These are phyloP conservation scores for Thunnus maccoyii DNA, from an alignment of 2,113 vertebrate species.

Conservation along the genomic window DNA sequence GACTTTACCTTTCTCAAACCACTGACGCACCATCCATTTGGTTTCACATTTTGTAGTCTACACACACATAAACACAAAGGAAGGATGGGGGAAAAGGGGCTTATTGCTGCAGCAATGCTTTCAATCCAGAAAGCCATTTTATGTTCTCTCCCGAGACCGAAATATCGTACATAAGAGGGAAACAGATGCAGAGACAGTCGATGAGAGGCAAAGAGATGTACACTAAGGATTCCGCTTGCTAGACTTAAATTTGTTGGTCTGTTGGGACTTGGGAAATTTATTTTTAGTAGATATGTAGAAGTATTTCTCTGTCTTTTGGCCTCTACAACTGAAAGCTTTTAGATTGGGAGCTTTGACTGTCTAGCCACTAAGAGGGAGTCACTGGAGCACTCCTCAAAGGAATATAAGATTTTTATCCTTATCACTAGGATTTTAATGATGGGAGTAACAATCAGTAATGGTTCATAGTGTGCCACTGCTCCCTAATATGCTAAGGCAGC, in stretches of 20 bases:
- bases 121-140: constrained; percentile 46
- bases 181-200: constrained; percentile 21
- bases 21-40: not conserved
- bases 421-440: not conserved
- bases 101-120: constrained; percentile 23
- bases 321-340: not conserved
- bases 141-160: constrained; percentile 44
- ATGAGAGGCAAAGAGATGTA: constrained; percentile 11
- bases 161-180: constrained; percentile 9
- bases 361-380: not conserved
- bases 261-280: constrained; percentile 21
- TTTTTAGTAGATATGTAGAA: constrained; percentile 4
- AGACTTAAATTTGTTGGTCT: constrained; percentile 17
- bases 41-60: constrained; percentile 5
- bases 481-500: not conserved
- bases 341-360: not conserved
- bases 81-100: not conserved
- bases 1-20: not conserved
- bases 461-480: not conserved
- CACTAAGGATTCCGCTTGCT: constrained; percentile 15
- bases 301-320: not conserved
- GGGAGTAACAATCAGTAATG: not conserved
- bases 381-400: not conserved
- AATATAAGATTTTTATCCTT: too few relatives aligned
- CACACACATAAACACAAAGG: not conserved